Percentiles rank a stretch among this genome's conserved stretches.
These are phyloP conservation scores for Heliconius ismenius DNA, from an alignment of 2,888 invertebrate genomes.

Conservation along the genomic window DNA sequence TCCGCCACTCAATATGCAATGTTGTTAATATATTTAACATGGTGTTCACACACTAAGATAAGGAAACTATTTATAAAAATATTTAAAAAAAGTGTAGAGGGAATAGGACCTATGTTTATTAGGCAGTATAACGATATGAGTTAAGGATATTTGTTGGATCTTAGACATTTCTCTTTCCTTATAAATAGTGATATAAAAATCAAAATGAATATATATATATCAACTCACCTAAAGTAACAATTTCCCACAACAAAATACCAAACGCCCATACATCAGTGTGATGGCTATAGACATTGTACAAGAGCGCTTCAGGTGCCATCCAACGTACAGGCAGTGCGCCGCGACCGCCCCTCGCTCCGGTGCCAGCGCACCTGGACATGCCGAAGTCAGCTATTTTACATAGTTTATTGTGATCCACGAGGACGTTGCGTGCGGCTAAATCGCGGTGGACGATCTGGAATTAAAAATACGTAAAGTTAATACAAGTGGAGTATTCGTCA, in stretches of 20 bases:
- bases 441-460: slow-evolving; percentile 91
- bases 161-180: too few species aligned
- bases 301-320: slow-evolving; percentile 93
- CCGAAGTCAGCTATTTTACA: slow-evolving; percentile 95
- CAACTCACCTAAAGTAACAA: slow-evolving; percentile 87
- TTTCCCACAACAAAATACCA: slow-evolving; percentile 93
- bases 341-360: slow-evolving; percentile 67
- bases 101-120: too few species aligned
- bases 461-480: not conserved
- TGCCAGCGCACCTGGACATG: slow-evolving; percentile 86
- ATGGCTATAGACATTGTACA: slow-evolving; percentile 89
- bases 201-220: not conserved
- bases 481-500: not conserved
- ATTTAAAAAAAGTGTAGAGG: too few species aligned
- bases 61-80: too few species aligned
- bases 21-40: too few species aligned
- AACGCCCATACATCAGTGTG: slow-evolving; percentile 94
- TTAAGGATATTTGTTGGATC: too few species aligned
- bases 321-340: slow-evolving; percentile 88
- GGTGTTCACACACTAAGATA: too few species aligned
- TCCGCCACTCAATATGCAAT: too few species aligned
- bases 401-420: slow-evolving; percentile 91
- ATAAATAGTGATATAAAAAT: too few species aligned
- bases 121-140: too few species aligned
- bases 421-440: slow-evolving; percentile 90